These are phyloP conservation scores for Dromius quadrimaculatus DNA, from an alignment of 2,888 invertebrate genomes.

Conservation along the genomic window DNA sequence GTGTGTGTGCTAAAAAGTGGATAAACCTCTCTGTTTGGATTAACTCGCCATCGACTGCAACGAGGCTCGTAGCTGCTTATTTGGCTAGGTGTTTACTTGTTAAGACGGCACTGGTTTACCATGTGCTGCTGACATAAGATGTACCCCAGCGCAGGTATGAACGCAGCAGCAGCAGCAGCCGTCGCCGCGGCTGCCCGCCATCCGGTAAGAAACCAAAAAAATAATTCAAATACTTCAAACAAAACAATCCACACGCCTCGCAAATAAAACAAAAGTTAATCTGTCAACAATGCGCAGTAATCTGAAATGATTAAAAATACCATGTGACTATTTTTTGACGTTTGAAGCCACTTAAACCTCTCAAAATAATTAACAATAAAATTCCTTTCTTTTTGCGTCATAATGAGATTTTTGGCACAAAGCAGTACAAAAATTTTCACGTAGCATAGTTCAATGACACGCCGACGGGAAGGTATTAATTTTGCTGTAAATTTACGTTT, in stretches of 20 bases:
- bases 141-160: constrained; percentile 90
- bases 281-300: no score
- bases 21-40: constrained; percentile 30
- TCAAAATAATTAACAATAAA: no score
- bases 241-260: no score
- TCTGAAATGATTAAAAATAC: no score
- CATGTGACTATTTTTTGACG: no score
- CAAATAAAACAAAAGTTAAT: no score
- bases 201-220: constrained; percentile 82
- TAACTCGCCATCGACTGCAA: constrained; percentile 5
- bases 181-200: constrained; percentile 88
- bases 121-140: constrained; percentile 71
- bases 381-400: no score
- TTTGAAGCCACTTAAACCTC: no score
- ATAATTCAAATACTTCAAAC: no score
- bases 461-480: constrained; percentile 43
- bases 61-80: constrained; percentile 24
- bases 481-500: constrained; percentile 48
- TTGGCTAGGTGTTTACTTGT: constrained; percentile 29
- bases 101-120: constrained; percentile 50
- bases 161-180: constrained; percentile 87
- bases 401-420: constrained; percentile 22
- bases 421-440: constrained; percentile 19
- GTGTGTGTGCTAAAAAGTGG: constrained; percentile 28
- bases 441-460: constrained; percentile 42